Conservation (phyloP, 1,140 invertebrate genomes). For the Mylabris phalerata region DNA sequence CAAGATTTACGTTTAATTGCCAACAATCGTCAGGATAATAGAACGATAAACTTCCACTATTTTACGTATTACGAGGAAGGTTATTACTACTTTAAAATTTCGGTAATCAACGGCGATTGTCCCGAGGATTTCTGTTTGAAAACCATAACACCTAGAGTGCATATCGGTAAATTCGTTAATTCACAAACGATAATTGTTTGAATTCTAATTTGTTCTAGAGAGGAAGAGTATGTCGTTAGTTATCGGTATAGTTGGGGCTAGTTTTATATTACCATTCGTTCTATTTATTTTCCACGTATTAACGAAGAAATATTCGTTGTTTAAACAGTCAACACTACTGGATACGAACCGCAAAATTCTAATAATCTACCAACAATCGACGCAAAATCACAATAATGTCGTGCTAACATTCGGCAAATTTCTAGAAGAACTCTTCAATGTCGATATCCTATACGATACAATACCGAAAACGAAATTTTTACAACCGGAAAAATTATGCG, state of each 20-base stretch:
- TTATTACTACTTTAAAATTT: conserved; percentile 27
- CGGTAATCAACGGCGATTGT: conserved; percentile 19
- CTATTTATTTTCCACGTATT: conserved; percentile 28
- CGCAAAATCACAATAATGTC: not conserved
- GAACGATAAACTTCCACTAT: conserved; percentile 7
- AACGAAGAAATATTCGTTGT: conserved; percentile 13
- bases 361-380: not conserved
- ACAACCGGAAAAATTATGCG: conserved; percentile 8
- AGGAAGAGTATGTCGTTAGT: conserved; percentile 27
- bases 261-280: conserved; percentile 29
- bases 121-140: conserved; percentile 23
- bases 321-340: not conserved
- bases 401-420: not conserved
- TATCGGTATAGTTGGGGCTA: conserved; percentile 30
- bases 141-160: conserved; percentile 21
- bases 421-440: not conserved
- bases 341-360: not conserved
- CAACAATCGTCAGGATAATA: not conserved
- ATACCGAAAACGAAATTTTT: not conserved
- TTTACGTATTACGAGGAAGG: conserved; percentile 29
- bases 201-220: conserved; percentile 15
- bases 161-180: conserved; percentile 19
- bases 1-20: conserved; percentile 24
- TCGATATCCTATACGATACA: not conserved
- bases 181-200: not conserved